Conservation (phyloP, 1,140 invertebrate genomes). For the Drosophila prosaltans region DNA sequence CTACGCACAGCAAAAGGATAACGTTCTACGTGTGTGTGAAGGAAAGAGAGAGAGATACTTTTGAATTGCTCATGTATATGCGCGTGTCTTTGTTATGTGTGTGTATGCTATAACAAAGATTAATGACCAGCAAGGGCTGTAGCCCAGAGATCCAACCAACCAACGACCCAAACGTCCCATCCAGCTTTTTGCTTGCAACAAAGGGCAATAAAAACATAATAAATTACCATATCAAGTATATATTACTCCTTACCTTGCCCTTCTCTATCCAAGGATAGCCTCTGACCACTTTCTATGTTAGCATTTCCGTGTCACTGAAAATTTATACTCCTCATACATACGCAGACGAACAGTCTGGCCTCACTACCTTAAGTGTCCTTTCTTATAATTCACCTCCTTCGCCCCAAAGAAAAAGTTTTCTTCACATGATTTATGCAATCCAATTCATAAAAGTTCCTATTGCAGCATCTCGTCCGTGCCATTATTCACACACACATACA, state of each 20-base stretch:
- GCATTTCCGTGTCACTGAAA: slow-evolving; percentile 64
- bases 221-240: slow-evolving; percentile 83
- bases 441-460: slow-evolving; percentile 76
- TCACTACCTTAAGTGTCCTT: slow-evolving; percentile 28
- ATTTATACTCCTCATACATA: slow-evolving; percentile 39
- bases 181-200: slow-evolving; percentile 58
- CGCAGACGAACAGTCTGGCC: not conserved
- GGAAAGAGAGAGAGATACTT: not conserved
- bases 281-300: slow-evolving; percentile 45
- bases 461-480: slow-evolving; percentile 7
- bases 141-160: slow-evolving; percentile 25
- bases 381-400: not conserved
- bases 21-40: slow-evolving; percentile 28
- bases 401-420: slow-evolving; percentile 48
- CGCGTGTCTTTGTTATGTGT: slow-evolving; percentile 34
- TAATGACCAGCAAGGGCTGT: slow-evolving; percentile 77
- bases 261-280: not conserved
- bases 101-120: slow-evolving; percentile 79
- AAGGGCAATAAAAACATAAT: slow-evolving; percentile 82
- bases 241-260: slow-evolving; percentile 16
- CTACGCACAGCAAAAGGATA: slow-evolving; percentile 75
- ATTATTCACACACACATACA: not conserved
- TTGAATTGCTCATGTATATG: slow-evolving; percentile 3
- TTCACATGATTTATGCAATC: slow-evolving; percentile 81
- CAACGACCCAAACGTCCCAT: slow-evolving; percentile 21